These are phyloP conservation scores for Geodia barretti DNA, from an alignment of 37 sponge, comb jelly and placozoan species.

Conservation along the genomic window DNA sequence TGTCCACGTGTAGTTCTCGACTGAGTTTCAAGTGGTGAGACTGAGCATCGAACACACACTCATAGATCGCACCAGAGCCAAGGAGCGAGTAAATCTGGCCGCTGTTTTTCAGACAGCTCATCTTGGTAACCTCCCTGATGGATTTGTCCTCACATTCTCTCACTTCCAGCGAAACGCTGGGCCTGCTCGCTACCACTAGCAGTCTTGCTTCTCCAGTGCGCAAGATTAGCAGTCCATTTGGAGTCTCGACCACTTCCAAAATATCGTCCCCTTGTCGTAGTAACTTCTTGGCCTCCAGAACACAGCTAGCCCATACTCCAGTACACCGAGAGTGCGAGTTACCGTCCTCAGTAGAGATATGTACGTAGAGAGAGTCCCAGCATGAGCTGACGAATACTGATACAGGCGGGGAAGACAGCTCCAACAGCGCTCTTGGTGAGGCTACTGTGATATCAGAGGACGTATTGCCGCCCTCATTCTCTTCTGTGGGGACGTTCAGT, in stretches of 20 bases:
- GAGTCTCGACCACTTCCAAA: neutral
- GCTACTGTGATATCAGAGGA: too few species aligned
- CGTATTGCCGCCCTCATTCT: neutral
- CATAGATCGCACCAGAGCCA: neutral
- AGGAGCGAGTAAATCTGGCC: neutral
- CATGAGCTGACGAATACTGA: slow-evolving; percentile 3
- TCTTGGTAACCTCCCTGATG: too few species aligned
- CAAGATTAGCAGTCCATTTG: neutral
- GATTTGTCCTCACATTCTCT: too few species aligned
- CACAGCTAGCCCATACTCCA: slow-evolving; percentile 9
- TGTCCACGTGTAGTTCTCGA: neutral
- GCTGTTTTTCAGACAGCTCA: neutral
- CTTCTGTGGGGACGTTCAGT: neutral
- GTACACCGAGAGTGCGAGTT: neutral
- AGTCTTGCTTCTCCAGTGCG: neutral
- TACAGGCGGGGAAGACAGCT: neutral
- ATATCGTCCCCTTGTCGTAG: neutral
- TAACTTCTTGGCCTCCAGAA: neutral
- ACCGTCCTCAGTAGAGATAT: neutral
- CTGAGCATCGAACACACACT: neutral
- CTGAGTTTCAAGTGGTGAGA: neutral
- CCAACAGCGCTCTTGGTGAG: neutral
- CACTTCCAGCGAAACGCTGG: too few species aligned
- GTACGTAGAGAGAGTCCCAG: slow-evolving; percentile 15
- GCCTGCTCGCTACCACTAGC: too few species aligned